Evolutionary conservation across 2,888 invertebrate species (phyloP).

Genomic region (Euphydryas editha): DNA sequence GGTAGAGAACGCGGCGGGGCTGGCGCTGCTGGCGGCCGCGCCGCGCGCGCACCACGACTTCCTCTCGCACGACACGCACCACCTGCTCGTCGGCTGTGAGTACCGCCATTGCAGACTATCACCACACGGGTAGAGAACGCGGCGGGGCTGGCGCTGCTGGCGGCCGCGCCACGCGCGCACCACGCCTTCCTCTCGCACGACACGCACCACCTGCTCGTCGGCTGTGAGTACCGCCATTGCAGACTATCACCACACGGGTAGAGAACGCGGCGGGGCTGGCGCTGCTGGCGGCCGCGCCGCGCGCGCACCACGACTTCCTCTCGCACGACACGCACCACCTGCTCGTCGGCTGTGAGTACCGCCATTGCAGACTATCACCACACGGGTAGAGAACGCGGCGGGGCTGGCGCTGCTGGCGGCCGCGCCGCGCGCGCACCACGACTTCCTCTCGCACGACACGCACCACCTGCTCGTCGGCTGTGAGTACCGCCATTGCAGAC

Average conservation of each 20-base stretch:
- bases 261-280: conserved; percentile 59
- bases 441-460: conserved; percentile 64
- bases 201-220: conserved; percentile 57
- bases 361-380: too few species aligned
- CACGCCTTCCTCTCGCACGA: conserved; percentile 66
- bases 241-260: conserved; percentile 39
- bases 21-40: conserved; percentile 56
- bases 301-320: conserved; percentile 59
- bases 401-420: conserved; percentile 60
- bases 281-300: conserved; percentile 55
- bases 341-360: conserved; percentile 45
- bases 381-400: conserved; percentile 54
- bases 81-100: conserved; percentile 49
- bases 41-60: conserved; percentile 56
- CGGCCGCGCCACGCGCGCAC: conserved; percentile 49
- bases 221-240: too few species aligned
- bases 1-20: conserved; percentile 61
- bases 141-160: conserved; percentile 59
- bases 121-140: conserved; percentile 52
- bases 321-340: conserved; percentile 63
- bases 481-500: too few species aligned
- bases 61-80: conserved; percentile 63
- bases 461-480: conserved; percentile 54
- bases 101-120: too few species aligned
- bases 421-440: conserved; percentile 53